Base-by-base conservation (phyloP, 2,888 invertebrate species). In the Drepana falcataria region DNA sequence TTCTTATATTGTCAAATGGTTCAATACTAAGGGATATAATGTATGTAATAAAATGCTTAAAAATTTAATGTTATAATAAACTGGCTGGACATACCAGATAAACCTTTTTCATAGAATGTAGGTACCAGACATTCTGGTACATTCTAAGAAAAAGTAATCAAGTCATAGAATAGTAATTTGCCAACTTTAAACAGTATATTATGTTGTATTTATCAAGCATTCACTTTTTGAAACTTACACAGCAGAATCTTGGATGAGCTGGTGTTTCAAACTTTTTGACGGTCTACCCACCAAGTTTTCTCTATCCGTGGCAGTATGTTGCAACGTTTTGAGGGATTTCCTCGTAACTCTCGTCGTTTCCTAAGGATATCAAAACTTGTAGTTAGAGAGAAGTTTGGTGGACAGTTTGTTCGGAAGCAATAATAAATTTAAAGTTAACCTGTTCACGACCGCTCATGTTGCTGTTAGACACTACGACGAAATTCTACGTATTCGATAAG, bases 211-310 rank as follows among this genome's bases (percentile, higher is more conserved):
- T 5, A 37, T 4, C 4, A 37, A 37, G 37, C 5, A 37, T 3
- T 5, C 1, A 37, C 5, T 4, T 37, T 37, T 3, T 48, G 35
- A 5, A 37, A 75, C 91, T 85, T 83, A 92, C 89, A 85, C 83
- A 60, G 88, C 81, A 44, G 91, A 77, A 61, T 93, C 92, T 75
- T 91, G 91, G 51, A 64, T 77, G 47, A 93, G 79, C 66, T 86
- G 87, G 71, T 90, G 88, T 67, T 93, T 93, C 51, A 87, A 75
- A 77, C 68, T 81, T 79, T 90, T 86, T 58, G 85, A 74, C 49
- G 91, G 84, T 70, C 95, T 93, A 68, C 95, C 95, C 68, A 93
- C 94, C 64, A 96, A 88, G 82, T 96, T 96, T 87, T 96, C 96
- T 76, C 94, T 94, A 72, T 95, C 95, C 51, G 91, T 92, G 44